phyloP scores from a whole-genome alignment of 2,888 invertebrate species.

The Lamellibrachia satsuma region DNA sequence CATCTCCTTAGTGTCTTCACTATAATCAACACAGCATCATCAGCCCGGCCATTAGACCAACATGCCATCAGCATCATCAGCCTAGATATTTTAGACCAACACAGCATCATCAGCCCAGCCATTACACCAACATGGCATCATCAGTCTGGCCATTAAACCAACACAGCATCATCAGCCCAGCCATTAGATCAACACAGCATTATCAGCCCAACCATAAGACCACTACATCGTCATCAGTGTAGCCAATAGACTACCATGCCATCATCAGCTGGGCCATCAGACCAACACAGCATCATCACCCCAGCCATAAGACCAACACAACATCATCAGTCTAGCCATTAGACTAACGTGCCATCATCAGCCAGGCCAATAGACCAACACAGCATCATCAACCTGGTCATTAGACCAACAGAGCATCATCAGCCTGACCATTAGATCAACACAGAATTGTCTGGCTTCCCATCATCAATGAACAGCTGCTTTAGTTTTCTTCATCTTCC shows the following conservation, averaged over 20 bases:
- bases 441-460: not conserved
- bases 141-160: not conserved
- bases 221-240: not conserved
- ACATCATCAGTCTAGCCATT: not conserved
- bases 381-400: not conserved
- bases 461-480: not conserved
- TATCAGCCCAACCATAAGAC: not conserved
- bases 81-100: not conserved
- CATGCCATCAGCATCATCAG: not conserved
- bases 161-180: not conserved
- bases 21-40: not conserved
- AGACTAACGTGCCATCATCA: not conserved
- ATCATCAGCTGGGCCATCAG: not conserved
- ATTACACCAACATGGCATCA: not conserved
- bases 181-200: conserved; percentile 4
- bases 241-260: not conserved
- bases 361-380: not conserved
- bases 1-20: not conserved
- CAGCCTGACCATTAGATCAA: not conserved
- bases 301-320: not conserved
- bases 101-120: not conserved
- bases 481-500: not conserved
- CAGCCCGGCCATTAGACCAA: not conserved
- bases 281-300: not conserved
- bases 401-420: not conserved